Percentiles rank a stretch among this genome's conserved stretches.
phyloP scores from a whole-genome alignment of 2,113 vertebrate species.

The Mustelus asterias region DNA sequence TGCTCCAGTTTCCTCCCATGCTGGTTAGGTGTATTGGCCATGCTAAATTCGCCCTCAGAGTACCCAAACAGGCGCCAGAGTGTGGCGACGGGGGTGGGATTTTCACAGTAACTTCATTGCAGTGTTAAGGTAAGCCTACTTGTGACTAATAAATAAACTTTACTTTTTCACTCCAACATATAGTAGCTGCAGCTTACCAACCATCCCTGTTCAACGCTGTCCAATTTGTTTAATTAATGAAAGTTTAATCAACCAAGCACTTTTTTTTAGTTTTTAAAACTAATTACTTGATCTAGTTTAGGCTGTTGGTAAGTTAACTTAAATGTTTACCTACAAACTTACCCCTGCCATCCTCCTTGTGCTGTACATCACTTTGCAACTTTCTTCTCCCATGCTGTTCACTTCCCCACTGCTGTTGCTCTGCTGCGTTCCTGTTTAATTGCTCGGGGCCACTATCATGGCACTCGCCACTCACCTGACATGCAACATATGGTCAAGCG shows the following conservation, averaged over 20 bases:
- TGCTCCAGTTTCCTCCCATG: too few relatives aligned
- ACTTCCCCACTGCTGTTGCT: neutral
- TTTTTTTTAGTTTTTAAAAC: too few relatives aligned
- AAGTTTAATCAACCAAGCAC: neutral
- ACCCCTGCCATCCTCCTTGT: neutral
- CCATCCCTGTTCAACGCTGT: neutral
- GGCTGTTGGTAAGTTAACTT: neutral
- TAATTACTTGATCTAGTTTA: neutral
- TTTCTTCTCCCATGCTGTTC: neutral
- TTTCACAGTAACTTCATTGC: too few relatives aligned
- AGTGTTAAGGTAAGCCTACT: too few relatives aligned
- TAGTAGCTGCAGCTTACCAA: neutral
- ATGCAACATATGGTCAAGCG: neutral
- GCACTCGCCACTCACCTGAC: neutral
- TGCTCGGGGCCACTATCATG: neutral
- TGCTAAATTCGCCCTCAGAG: too few relatives aligned
- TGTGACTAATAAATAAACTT: too few relatives aligned
- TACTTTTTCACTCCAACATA: neutral
- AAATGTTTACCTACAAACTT: neutral
- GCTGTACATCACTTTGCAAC: neutral
- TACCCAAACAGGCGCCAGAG: too few relatives aligned
- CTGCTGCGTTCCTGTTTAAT: neutral
- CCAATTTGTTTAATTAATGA: neutral
- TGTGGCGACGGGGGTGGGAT: too few relatives aligned
- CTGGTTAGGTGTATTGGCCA: too few relatives aligned